These are phyloP conservation scores for Dinomys branickii DNA, from an alignment of 2,113 vertebrate species.

Conservation along the genomic window DNA sequence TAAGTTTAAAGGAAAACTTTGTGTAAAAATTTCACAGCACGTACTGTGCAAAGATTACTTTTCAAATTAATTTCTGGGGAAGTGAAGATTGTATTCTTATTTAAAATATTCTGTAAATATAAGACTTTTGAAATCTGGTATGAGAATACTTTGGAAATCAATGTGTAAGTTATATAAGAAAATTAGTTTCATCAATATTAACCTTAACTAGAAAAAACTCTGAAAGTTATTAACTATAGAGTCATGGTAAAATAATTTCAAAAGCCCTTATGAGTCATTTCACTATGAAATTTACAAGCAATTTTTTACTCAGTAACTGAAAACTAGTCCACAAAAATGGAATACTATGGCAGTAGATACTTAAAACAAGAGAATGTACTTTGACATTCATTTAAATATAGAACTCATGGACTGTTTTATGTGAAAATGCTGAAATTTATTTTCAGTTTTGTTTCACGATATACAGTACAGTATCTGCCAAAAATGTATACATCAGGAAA, in stretches of 20 bases:
- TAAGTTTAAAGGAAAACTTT: not conserved
- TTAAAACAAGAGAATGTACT: conserved; percentile 10
- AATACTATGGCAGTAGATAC: not conserved
- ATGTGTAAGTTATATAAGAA: not conserved
- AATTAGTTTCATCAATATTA: conserved; percentile 1
- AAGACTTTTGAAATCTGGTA: not conserved
- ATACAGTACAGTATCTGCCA: not conserved
- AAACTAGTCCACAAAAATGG: not conserved
- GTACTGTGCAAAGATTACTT: not conserved
- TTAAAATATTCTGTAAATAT: not conserved
- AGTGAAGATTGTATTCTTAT: not conserved
- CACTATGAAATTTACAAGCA: conserved; percentile 11
- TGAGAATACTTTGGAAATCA: conserved; percentile 7
- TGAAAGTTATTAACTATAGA: not conserved
- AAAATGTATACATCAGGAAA: not conserved
- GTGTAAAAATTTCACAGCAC: not conserved
- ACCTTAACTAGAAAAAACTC: not conserved
- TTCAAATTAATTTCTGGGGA: not conserved
- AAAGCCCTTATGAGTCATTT: not conserved
- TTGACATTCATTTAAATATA: not conserved
- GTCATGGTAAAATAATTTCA: not conserved
- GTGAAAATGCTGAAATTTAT: conserved; percentile 26
- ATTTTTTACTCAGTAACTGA: conserved; percentile 8
- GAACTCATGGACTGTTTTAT: not conserved
- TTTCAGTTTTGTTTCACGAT: conserved; percentile 8